Conservation (phyloP, 1,140 invertebrate species). For the Zaprionus tsacasi region DNA sequence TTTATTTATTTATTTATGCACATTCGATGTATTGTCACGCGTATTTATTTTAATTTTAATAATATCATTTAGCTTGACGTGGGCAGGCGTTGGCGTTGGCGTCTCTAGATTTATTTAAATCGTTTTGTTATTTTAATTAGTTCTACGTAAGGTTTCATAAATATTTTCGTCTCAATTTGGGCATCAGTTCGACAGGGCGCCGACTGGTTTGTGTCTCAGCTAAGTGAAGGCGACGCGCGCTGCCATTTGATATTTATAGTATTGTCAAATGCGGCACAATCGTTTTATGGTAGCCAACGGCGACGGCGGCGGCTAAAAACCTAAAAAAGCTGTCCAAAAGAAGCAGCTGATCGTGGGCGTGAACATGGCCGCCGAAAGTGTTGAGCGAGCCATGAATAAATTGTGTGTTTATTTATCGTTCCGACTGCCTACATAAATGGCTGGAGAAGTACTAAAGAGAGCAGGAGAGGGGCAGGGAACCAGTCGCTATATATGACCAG, state of each 20-base stretch:
- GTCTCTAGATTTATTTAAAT: slow-evolving; percentile 57
- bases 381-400: slow-evolving; percentile 72
- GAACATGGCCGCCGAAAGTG: slow-evolving; percentile 73
- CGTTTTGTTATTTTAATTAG: slow-evolving; percentile 80
- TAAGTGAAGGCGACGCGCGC: slow-evolving; percentile 15
- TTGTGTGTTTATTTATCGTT: slow-evolving; percentile 71
- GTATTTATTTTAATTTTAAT: slow-evolving; percentile 69
- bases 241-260: slow-evolving; percentile 48
- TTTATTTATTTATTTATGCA: slow-evolving; percentile 67
- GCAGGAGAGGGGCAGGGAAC: neutral
- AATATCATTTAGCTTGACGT: slow-evolving; percentile 59
- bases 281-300: slow-evolving; percentile 46
- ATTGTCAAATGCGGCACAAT: slow-evolving; percentile 50
- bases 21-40: slow-evolving; percentile 29
- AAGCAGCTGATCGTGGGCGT: slow-evolving; percentile 56
- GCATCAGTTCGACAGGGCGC: neutral
- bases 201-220: slow-evolving; percentile 42
- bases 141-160: slow-evolving; percentile 44
- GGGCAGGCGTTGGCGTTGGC: slow-evolving; percentile 39
- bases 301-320: slow-evolving; percentile 10
- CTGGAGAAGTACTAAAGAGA: neutral
- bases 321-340: slow-evolving; percentile 4
- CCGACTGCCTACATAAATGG: slow-evolving; percentile 53
- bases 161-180: slow-evolving; percentile 48
- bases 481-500: slow-evolving; percentile 63